Evolutionary conservation across 2,113 vertebrate species (phyloP).

Genomic region (Opisthocomus hoazin): DNA sequence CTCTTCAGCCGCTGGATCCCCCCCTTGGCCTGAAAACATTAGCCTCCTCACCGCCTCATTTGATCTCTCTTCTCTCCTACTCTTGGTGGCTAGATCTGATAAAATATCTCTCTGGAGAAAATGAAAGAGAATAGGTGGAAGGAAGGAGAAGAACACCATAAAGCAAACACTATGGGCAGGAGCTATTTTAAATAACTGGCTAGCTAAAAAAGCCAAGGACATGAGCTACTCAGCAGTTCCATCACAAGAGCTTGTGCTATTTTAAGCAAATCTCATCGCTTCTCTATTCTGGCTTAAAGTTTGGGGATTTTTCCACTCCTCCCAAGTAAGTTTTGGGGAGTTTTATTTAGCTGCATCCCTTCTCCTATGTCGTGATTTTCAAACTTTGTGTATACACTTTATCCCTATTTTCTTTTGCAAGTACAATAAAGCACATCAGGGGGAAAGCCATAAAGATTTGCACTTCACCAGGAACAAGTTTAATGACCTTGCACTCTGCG

Average conservation of each 20-base stretch:
- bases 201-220: slow-evolving; percentile 64
- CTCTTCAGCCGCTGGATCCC: background rate
- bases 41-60: background rate
- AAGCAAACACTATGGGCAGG: slow-evolving; percentile 59
- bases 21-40: background rate
- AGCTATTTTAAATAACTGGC: slow-evolving; percentile 67
- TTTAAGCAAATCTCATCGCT: slow-evolving; percentile 41
- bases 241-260: slow-evolving; percentile 44
- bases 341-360: background rate
- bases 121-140: slow-evolving; percentile 42
- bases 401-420: background rate
- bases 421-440: background rate
- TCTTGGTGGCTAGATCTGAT: background rate
- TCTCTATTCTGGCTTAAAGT: slow-evolving; percentile 12
- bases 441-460: background rate
- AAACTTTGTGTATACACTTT: background rate
- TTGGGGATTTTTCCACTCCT: slow-evolving; percentile 47
- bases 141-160: slow-evolving; percentile 51
- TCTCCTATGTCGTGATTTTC: background rate
- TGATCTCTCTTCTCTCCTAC: slow-evolving; percentile 9
- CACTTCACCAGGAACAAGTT: background rate
- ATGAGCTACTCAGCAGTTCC: slow-evolving; percentile 66
- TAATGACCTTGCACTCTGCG: background rate
- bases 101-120: slow-evolving; percentile 48
- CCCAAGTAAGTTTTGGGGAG: background rate